These are phyloP conservation scores for Dromococcyx pavoninus DNA, from an alignment of 2,797 vertebrate species.

Conservation along the genomic window DNA sequence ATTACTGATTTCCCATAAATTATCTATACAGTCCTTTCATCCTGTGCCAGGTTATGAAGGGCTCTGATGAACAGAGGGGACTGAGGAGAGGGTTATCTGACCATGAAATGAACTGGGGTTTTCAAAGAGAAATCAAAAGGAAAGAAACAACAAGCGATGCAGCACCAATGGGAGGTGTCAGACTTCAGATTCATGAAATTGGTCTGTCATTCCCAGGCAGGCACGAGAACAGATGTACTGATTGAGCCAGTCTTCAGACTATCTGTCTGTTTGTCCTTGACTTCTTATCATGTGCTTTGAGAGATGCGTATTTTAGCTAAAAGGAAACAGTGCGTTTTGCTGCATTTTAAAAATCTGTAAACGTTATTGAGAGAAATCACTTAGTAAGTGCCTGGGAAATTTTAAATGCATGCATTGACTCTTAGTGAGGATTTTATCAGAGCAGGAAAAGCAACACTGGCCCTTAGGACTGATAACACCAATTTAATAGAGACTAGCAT, in stretches of 20 bases:
- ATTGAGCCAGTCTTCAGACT: conserved; percentile 2
- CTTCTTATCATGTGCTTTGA: background rate
- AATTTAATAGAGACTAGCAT: background rate
- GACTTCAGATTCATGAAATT: background rate
- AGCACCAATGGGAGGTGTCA: background rate
- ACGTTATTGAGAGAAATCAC: background rate
- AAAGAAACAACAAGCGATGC: background rate
- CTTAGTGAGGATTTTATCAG: background rate
- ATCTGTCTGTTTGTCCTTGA: conserved; percentile 43
- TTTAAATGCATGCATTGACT: background rate
- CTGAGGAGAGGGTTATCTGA: background rate
- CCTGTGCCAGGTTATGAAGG: conserved; percentile 18
- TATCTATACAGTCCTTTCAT: conserved; percentile 54
- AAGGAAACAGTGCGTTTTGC: background rate
- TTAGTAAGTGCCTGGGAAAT: background rate
- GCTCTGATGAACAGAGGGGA: conserved; percentile 16
- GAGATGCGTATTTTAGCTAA: background rate
- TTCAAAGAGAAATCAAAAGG: conserved; percentile 49
- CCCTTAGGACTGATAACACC: background rate
- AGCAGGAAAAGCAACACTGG: background rate
- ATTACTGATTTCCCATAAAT: conserved; percentile 71
- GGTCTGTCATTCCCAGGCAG: conserved; percentile 20
- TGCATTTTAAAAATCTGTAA: background rate
- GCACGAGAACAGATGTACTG: background rate
- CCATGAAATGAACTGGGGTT: background rate